Base-by-base conservation (phyloP, 2,113 vertebrate species). In the Peromyscus maniculatus region DNA sequence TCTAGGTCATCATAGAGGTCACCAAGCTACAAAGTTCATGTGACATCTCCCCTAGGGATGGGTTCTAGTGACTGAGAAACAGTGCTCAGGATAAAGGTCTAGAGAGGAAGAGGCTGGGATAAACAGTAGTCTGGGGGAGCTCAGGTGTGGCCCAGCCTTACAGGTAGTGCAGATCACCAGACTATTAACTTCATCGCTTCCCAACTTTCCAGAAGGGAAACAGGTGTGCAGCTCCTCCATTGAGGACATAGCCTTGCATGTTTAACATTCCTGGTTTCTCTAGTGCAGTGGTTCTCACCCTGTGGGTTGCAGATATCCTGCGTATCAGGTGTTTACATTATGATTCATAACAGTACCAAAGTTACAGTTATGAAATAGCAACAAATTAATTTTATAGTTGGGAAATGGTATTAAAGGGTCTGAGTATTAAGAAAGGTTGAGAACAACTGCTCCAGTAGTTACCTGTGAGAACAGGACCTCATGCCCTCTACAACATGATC, bases 211-310 rank as follows among this genome's bases (percentile, higher is more conserved):
- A 2, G 49, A 31, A 2, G 3, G 8, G 52, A 79, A 79, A 33
- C 49, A 10, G 49, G 28, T 2, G 10, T 33, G 8, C 31, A 52
- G 36, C 1, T 3, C 46, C 4, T 4, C 78, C 15, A 1, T 4
- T 55, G 78, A 80, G 78, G 49, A 55, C 15, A 55, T 36, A 36
- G 10, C 31, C 49, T 36, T 33, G 49, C 16, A 2, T 55, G 7
- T 55, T 80, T 55, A 55, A 55, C 17, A 16, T 55, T 80, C 16
- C 31, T 80, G 49, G 49, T 21, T 55, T 55, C 31, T 33, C 28
- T 33, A 0, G 46, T 52, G 15, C 77, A 79, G 28, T 4, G 77
- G 31, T 19, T 79, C 16, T 52, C 26, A 78, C 8, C 6, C 24
- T 43, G 26, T 78, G 49, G 75, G 13, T 78, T 31, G 24, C 49